These are phyloP conservation scores for Perca schrenkii DNA, from an alignment of 2,113 vertebrate genomes.

Conservation along the genomic window DNA sequence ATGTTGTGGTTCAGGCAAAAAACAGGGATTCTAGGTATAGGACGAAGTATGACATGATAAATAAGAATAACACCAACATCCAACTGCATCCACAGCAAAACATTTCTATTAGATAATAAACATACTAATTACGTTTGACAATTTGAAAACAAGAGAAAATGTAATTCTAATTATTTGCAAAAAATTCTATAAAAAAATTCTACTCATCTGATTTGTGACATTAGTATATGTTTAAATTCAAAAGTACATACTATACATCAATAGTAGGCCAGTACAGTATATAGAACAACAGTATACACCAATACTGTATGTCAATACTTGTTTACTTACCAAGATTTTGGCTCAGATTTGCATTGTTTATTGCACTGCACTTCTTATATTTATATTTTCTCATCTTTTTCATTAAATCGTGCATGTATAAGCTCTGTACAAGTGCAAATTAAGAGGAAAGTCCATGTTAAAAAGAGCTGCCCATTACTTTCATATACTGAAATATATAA, in stretches of 20 bases:
- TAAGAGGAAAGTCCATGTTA: background rate
- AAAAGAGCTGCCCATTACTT: background rate
- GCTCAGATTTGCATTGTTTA: background rate
- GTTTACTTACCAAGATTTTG: background rate
- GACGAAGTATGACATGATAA: background rate
- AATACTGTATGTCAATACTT: background rate
- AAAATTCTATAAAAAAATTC: background rate
- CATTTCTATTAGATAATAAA: background rate
- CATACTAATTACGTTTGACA: background rate
- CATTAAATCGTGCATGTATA: background rate
- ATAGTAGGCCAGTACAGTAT: background rate
- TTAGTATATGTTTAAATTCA: background rate
- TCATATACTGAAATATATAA: slow-evolving; percentile 2
- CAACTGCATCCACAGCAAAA: background rate
- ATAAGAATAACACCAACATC: background rate
- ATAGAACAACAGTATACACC: background rate
- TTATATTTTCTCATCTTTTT: background rate
- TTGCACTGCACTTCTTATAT: background rate
- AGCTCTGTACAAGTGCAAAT: background rate
- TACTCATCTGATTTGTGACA: background rate
- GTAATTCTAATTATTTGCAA: background rate
- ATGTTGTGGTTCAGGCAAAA: slow-evolving; percentile 42
- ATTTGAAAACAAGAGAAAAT: background rate
- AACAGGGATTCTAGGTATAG: background rate
- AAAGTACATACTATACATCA: background rate